phyloP scores from a whole-genome alignment of 1,140 invertebrate species.

The Parasteatoda tepidariorum region DNA sequence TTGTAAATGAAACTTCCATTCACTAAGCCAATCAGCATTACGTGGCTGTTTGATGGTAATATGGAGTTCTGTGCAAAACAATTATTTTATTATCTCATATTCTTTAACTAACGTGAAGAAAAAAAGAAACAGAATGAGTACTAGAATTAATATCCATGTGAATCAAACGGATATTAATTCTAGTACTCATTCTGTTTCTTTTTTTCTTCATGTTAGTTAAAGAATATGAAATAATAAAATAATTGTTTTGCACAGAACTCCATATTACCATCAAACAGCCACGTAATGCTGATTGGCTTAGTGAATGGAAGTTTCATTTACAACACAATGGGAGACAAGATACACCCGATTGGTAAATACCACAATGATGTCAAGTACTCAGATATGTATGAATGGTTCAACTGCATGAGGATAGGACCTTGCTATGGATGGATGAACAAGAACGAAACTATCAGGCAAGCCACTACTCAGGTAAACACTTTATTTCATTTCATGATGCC shows the following conservation, averaged over 20 bases:
- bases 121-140: too few relatives aligned
- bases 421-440: conserved; percentile 71
- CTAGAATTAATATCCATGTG: too few relatives aligned
- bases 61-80: conserved; percentile 65
- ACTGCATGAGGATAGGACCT: conserved; percentile 71
- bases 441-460: conserved; percentile 68
- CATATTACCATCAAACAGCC: conserved; percentile 68
- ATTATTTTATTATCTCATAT: too few relatives aligned
- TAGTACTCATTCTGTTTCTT: too few relatives aligned
- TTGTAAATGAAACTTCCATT: conserved; percentile 71
- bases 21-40: conserved; percentile 70
- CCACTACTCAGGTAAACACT: conserved; percentile 65
- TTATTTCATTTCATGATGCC: too few relatives aligned
- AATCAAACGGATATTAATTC: too few relatives aligned
- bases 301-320: conserved; percentile 71
- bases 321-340: conserved; percentile 67
- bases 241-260: conserved; percentile 65
- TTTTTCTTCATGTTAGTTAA: too few relatives aligned
- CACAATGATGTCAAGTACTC: conserved; percentile 69
- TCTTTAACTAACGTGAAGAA: too few relatives aligned
- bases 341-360: conserved; percentile 70
- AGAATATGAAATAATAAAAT: too few relatives aligned
- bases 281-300: conserved; percentile 70
- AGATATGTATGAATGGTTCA: conserved; percentile 70
- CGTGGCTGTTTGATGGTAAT: conserved; percentile 69